These are phyloP conservation scores for Leptosomus discolor DNA, from an alignment of 2,113 vertebrate species.

Conservation along the genomic window DNA sequence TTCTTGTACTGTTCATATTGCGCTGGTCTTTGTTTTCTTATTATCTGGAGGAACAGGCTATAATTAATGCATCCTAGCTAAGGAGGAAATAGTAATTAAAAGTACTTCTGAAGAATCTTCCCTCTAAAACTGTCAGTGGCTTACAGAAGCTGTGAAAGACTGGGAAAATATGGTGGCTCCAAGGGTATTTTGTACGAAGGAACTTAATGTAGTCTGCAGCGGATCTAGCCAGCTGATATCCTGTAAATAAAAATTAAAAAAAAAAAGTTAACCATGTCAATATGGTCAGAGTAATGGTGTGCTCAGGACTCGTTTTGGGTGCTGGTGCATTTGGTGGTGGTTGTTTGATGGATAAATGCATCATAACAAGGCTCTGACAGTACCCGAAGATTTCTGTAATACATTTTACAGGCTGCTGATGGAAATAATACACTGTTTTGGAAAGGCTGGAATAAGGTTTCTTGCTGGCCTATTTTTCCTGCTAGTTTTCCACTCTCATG, in stretches of 20 bases:
- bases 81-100: slow-evolving; percentile 37
- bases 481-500: background rate
- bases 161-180: background rate
- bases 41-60: background rate
- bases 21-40: slow-evolving; percentile 19
- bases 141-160: background rate
- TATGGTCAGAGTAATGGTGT: background rate
- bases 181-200: background rate
- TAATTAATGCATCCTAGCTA: slow-evolving; percentile 2
- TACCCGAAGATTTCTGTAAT: background rate
- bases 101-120: background rate
- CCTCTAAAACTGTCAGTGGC: background rate
- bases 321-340: background rate
- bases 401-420: background rate
- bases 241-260: background rate
- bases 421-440: slow-evolving; percentile 19
- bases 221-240: background rate
- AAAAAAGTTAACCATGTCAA: background rate
- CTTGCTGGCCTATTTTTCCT: slow-evolving; percentile 3
- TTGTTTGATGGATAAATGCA: background rate
- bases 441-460: slow-evolving; percentile 5
- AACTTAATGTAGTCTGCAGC: background rate
- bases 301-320: background rate
- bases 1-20: slow-evolving; percentile 7
- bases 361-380: background rate